These are phyloP conservation scores for Varanus salvator DNA, from an alignment of 2,113 vertebrate genomes.

Conservation along the genomic window DNA sequence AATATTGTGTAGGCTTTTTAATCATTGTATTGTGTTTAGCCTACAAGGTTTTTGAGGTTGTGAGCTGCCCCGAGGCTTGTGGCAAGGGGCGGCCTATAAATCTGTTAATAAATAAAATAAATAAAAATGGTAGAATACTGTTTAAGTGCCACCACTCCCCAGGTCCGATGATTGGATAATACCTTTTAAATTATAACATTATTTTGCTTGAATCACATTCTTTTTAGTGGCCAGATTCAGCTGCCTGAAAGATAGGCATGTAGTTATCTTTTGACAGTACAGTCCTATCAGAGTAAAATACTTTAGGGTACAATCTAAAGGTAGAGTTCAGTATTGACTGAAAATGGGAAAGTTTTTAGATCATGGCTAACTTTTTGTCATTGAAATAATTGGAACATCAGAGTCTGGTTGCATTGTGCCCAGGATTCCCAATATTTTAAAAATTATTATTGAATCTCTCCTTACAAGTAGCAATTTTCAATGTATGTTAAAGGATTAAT, in stretches of 20 bases:
- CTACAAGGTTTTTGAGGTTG: too few relatives aligned
- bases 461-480: constrained; percentile 44
- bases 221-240: not conserved
- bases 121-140: not conserved
- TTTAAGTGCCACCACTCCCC: not conserved
- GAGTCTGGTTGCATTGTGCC: not conserved
- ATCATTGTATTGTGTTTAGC: too few relatives aligned
- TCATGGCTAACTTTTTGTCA: not conserved
- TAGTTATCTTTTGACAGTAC: not conserved
- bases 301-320: not conserved
- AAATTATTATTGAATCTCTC: not conserved
- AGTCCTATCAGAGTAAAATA: not conserved
- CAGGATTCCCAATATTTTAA: not conserved
- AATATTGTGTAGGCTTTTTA: too few relatives aligned
- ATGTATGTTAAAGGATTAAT: constrained; percentile 26
- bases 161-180: not conserved
- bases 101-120: too few relatives aligned
- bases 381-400: not conserved
- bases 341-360: not conserved
- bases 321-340: not conserved
- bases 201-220: not conserved
- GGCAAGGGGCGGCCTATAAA: too few relatives aligned
- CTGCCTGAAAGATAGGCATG: not conserved
- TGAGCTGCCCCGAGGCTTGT: too few relatives aligned
- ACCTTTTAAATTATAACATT: not conserved